Conservation (phyloP, 2,113 vertebrate genomes). For the Uria aalge region DNA sequence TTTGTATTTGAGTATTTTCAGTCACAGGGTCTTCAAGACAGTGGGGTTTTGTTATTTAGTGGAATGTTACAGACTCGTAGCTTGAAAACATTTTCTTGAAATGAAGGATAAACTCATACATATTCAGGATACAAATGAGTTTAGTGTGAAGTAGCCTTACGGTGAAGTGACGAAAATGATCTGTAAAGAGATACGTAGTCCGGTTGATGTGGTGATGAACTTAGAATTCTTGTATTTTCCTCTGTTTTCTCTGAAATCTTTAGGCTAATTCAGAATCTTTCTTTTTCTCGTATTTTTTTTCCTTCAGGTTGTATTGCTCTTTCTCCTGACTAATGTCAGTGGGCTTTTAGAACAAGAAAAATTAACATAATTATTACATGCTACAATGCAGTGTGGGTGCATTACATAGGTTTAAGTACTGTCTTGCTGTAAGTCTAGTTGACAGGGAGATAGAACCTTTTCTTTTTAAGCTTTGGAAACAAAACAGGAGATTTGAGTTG, state of each 20-base stretch:
- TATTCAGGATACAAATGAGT: neutral
- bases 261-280: neutral
- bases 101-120: neutral
- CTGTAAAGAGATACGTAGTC: accelerated
- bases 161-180: neutral
- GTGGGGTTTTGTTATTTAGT: neutral
- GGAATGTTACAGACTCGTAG: neutral
- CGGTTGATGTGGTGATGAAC: neutral
- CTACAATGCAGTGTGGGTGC: neutral
- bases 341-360: neutral
- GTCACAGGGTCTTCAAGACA: neutral
- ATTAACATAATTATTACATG: neutral
- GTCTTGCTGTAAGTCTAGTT: neutral
- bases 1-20: neutral
- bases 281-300: neutral
- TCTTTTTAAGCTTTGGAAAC: neutral
- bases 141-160: neutral
- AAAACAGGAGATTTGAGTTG: neutral
- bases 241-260: neutral
- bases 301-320: neutral
- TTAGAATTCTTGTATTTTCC: neutral
- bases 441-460: neutral
- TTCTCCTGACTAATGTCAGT: neutral
- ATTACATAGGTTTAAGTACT: neutral
- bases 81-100: neutral